A percentile compares a stretch with the other conserved stretches of the same genome.
Evolutionary conservation across 2,113 vertebrate genomes (phyloP).

Genomic region (Phrynosoma platyrhinos): DNA sequence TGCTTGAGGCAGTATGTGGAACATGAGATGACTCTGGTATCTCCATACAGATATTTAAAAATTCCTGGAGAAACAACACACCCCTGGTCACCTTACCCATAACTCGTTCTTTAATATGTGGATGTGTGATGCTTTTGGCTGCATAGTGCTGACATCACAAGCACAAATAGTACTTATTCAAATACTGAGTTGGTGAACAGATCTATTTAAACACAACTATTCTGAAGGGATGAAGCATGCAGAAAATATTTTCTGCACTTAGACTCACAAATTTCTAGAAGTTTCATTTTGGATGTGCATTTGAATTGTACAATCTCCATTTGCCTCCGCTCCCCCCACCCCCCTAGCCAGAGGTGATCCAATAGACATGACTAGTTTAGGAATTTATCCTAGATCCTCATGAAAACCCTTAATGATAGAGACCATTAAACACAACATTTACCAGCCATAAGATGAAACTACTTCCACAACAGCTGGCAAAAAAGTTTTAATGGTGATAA

Average conservation of each 20-base stretch:
- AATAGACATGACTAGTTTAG: constrained; percentile 59
- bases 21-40: constrained; percentile 21
- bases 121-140: constrained; percentile 70
- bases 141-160: constrained; percentile 69
- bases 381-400: constrained; percentile 57
- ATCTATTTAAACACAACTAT: constrained; percentile 75
- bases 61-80: constrained; percentile 39
- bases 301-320: constrained; percentile 61
- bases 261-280: constrained; percentile 67
- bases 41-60: constrained; percentile 17
- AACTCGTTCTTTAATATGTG: constrained; percentile 64
- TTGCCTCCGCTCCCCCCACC: background rate
- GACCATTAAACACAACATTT: constrained; percentile 65
- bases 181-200: constrained; percentile 66
- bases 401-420: constrained; percentile 55
- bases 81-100: constrained; percentile 70
- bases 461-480: constrained; percentile 61
- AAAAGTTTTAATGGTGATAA: constrained; percentile 71
- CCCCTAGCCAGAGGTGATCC: constrained; percentile 51
- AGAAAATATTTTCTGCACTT: constrained; percentile 55
- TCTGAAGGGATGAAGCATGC: constrained; percentile 64
- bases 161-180: constrained; percentile 70
- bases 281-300: constrained; percentile 64
- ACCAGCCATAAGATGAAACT: constrained; percentile 47
- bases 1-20: constrained; percentile 1